Evolutionary conservation across 1,140 invertebrate genomes (phyloP), one percentile per base, ranked within the genome.

Genomic region (Theocolax elegans): DNA sequence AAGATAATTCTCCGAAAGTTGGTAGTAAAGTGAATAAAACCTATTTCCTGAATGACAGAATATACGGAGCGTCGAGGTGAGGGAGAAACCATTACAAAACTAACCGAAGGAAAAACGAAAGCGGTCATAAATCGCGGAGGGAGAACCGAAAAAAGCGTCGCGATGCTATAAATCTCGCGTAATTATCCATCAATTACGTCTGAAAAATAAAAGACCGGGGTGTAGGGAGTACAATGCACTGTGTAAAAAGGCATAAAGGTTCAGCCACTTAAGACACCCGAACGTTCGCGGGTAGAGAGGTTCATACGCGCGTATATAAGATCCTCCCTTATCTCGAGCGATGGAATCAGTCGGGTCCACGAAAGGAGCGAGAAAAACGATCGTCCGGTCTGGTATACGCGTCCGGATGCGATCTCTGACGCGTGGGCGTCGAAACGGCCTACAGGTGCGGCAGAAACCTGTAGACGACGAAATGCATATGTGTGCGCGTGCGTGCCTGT

Each of bases 361-460:
- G 29, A 19, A 12, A n/a, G 44, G 17, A n/a, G 12, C 12, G 4
- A n/a, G 17, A n/a, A n/a, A 9, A n/a, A n/a, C n/a, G 44, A n/a
- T 46, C 7, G 44, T 13, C 7, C 7, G 4, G 44, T n/a, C n/a
- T n/a, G n/a, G n/a, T n/a, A n/a, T n/a, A 56, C 73, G 53, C 71
- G 60, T 67, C 53, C 59, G 75, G 75, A 73, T 75, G 74, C 72
- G 76, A 74, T 77, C 75, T 79, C 76, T 64, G 71, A 81, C 81
- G 75, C 83, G 82, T 75, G 84, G 82, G 80, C 69, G 60, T 56
- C 59, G 62, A 25, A 38, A 38, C 35, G 74, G 70, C 76, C 78
- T 83, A 83, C 83, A 85, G 83, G 83, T 85, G 82, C 82, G 83
- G 82, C 81, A 75, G 29, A 44, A 82, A 82, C 81, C 81, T 81